Conservation (phyloP, 1,140 invertebrate species). For the Papilio machaon region DNA sequence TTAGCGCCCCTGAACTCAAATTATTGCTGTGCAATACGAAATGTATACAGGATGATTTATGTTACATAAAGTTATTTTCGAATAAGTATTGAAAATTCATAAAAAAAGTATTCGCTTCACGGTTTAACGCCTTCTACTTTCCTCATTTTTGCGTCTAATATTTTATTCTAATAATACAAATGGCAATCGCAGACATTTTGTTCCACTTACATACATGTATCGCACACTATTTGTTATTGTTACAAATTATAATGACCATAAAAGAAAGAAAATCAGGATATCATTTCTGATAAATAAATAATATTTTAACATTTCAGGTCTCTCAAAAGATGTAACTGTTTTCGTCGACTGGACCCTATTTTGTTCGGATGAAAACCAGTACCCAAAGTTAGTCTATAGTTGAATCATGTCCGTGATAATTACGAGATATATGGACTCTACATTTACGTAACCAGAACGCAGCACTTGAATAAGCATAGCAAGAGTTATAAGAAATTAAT, state of each 20-base stretch:
- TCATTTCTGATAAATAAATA: neutral
- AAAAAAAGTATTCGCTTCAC: neutral
- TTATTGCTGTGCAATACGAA: conserved; percentile 33
- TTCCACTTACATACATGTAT: conserved; percentile 11
- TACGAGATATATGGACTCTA: neutral
- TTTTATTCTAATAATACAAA: neutral
- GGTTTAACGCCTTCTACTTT: neutral
- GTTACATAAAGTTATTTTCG: neutral
- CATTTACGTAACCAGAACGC: conserved; percentile 19
- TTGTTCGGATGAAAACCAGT: neutral
- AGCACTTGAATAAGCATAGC: conserved; percentile 43
- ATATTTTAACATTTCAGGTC: neutral
- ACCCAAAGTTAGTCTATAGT: neutral
- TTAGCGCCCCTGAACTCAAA: conserved; percentile 55
- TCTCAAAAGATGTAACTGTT: neutral
- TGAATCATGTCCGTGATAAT: neutral
- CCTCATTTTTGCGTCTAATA: neutral
- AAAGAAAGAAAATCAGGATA: neutral
- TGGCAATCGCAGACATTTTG: neutral
- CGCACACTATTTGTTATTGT: neutral
- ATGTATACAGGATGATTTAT: conserved; percentile 45
- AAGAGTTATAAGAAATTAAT: conserved; percentile 48
- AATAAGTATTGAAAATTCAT: neutral
- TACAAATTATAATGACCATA: neutral
- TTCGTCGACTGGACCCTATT: neutral